Evolutionary conservation across 2,113 vertebrate species (phyloP), one percentile per base, ranked within the genome.

Genomic region (Proteles cristata): DNA sequence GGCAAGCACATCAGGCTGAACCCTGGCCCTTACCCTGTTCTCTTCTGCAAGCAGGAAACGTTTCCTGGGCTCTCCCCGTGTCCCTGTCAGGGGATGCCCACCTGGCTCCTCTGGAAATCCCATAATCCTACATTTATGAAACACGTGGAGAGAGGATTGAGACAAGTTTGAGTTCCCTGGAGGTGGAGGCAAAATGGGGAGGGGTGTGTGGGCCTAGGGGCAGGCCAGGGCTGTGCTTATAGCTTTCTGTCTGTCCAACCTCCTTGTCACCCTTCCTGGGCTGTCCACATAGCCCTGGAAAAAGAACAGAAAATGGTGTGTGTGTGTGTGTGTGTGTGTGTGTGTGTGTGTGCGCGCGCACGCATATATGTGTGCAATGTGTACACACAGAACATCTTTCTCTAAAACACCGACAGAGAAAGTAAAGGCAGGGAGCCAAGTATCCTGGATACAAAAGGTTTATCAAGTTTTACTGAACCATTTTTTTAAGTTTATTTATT

Each of bases 121-220:
- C 76, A 71, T 98, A 98, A 96, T 97, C 97, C 96, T 50, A 65
- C 94, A 69, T 98, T 98, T 97, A 98, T 97, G 98, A 98, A 98
- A 98, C 98, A 98, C 97, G 0, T 98, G 77, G 85, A 83, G 77
- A 84, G 84, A 91, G 93, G 97, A 95, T 92, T 95, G 97, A 81
- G 85, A 68, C 92, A 87, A 16, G 31, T 55, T 73, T 77, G 79
- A 73, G 71, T 43, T 93, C 82, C 94, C 81, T 45, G 48, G 76
- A 73, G 95, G 43, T 23, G 8, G 92, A 63, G 50, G 66, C 26
- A n/a, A 61, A 45, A 6, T 1, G 48, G 83, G 92, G 66, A 39
- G 28, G 45, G 23, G 71, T 12, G 8, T 5, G 31, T 33, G 61
- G 50, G 88, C 65, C 11, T 35, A 4, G 25, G 35, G 84, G 73